phyloP scores from a whole-genome alignment of 2,888 invertebrate species.

The Noctua janthe region DNA sequence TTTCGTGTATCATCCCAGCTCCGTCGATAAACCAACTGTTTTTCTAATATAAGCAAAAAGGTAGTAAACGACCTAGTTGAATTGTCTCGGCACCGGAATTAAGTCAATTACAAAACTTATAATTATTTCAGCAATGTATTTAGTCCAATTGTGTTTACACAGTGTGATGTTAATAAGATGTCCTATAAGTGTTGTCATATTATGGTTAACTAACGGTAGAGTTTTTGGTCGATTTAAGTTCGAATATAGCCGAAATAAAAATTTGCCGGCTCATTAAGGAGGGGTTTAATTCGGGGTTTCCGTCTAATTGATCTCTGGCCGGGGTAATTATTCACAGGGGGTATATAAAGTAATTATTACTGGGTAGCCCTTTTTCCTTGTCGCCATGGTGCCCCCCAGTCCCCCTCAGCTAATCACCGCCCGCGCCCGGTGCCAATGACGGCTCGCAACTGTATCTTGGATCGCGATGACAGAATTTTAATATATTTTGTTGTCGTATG shows the following conservation, averaged over 20 bases:
- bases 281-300: slow-evolving; percentile 85
- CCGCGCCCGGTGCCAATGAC: slow-evolving; percentile 88
- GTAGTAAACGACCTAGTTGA: slow-evolving; percentile 76
- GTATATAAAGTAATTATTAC: slow-evolving; percentile 89
- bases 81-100: slow-evolving; percentile 72
- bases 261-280: slow-evolving; percentile 86
- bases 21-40: slow-evolving; percentile 76
- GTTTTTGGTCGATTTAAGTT: slow-evolving; percentile 63
- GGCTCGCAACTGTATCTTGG: slow-evolving; percentile 86
- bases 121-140: slow-evolving; percentile 49
- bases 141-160: not conserved
- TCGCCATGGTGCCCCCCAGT: slow-evolving; percentile 76
- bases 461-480: slow-evolving; percentile 89
- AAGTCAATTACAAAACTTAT: slow-evolving; percentile 68
- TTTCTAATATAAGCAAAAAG: slow-evolving; percentile 71
- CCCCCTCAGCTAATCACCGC: slow-evolving; percentile 84
- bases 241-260: slow-evolving; percentile 77
- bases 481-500: slow-evolving; percentile 89
- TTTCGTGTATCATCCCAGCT: slow-evolving; percentile 78
- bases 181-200: slow-evolving; percentile 1
- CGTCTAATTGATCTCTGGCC: slow-evolving; percentile 87
- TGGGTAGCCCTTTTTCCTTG: slow-evolving; percentile 90
- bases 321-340: slow-evolving; percentile 90
- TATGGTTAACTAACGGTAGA: slow-evolving; percentile 25
- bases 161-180: not conserved